A percentile compares a stretch with the other conserved stretches of the same genome.
Evolutionary conservation across 2,888 invertebrate species (phyloP).

Genomic region (Taphrorychus bicolor): DNA sequence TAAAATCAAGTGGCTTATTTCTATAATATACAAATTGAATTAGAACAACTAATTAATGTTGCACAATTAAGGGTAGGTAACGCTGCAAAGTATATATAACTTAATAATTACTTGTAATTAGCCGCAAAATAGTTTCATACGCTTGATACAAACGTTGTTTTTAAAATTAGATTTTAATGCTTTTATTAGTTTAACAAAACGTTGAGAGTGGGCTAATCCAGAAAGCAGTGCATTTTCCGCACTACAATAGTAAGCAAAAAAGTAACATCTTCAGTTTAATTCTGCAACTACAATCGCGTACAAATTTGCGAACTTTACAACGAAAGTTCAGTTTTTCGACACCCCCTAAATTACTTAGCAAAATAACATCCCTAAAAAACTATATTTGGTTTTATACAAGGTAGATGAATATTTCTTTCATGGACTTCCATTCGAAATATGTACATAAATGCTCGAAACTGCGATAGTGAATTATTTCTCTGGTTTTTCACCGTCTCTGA

Average conservation of each 20-base stretch:
- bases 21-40: background rate
- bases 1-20: background rate
- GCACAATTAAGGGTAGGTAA: background rate
- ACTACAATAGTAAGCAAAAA: too few relatives aligned
- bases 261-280: too few relatives aligned
- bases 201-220: too few relatives aligned
- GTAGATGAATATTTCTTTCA: slow-evolving; percentile 28
- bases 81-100: too few relatives aligned
- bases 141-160: background rate
- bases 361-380: slow-evolving; percentile 5
- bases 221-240: too few relatives aligned
- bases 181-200: too few relatives aligned
- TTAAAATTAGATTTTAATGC: slow-evolving; percentile 10
- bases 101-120: too few relatives aligned
- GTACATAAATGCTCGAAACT: slow-evolving; percentile 24
- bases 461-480: slow-evolving; percentile 1
- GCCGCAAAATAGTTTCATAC: background rate
- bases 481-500: background rate
- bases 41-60: background rate
- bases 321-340: background rate
- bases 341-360: too few relatives aligned
- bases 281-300: too few relatives aligned
- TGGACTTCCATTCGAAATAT: slow-evolving; percentile 6
- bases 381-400: slow-evolving; percentile 43
- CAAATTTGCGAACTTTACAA: too few relatives aligned